Base-by-base conservation (phyloP, 1,140 invertebrate species). In the Fopius arisanus region DNA sequence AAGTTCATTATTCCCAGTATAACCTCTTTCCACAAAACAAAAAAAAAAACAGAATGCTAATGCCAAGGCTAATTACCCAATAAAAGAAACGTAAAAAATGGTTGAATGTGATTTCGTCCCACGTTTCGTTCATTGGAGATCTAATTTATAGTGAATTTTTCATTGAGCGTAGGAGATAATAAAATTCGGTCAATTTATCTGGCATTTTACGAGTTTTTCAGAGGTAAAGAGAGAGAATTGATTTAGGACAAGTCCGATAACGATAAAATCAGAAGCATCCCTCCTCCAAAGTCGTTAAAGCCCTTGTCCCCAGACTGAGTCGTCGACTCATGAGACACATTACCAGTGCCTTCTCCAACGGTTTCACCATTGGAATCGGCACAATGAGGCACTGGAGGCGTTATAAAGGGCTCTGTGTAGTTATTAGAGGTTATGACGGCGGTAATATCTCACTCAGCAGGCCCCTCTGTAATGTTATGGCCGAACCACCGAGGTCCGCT, bases 391-490 rank as follows among this genome's bases (percentile, higher is more conserved):
- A 84, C 81, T 81, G 74, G 81, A 83, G 84, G 82, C 82, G 82
- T 86, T 83, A 84, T 86, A 82, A 86, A 86, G 83, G 84, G 81
- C 82, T 81, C 83, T 82, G 77, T 84, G 81, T 84, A 82, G 83
- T 86, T 85, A 86, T 86, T 86, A 86, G 85, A 85, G 83, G 81
- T 86, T 86, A 86, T 83, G 85, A 85, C 80, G 84, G 80, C 78
- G 78, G 82, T 86, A 86, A 86, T 86, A 86, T 86, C 85, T 86
- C 84, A 86, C 83, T 86, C 85, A 86, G 82, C 84, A 81, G 82
- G 81, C 80, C 83, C 73, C 81, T 79, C 82, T 78, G 81, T 84
- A 85, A 85, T 86, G 82, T 84, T 85, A 83, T 78, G 81, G 79
- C 82, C 77, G 78, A 75, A 78, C 77, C 75, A 2, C 12, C 29